A percentile compares a stretch with the other conserved stretches of the same genome.
Evolutionary conservation across 2,888 invertebrate genomes (phyloP).

Genomic region (Homarus gammarus): DNA sequence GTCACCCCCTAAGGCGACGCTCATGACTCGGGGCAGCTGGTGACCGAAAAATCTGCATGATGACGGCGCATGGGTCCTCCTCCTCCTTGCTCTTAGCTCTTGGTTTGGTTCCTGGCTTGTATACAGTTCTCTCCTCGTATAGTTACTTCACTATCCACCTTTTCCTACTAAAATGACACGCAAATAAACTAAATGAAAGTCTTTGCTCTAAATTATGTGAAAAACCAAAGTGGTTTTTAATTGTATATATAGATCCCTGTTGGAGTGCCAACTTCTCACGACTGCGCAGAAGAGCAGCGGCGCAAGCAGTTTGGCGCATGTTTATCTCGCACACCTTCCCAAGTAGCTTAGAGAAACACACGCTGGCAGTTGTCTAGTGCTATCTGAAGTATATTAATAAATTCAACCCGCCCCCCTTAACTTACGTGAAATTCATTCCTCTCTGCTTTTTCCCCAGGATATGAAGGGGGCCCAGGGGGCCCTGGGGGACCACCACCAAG

Average conservation of each 20-base stretch:
- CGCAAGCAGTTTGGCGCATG: conserved; percentile 55
- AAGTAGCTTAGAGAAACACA: not conserved
- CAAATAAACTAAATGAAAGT: conserved; percentile 32
- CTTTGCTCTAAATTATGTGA: conserved; percentile 25
- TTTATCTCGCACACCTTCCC: conserved; percentile 53
- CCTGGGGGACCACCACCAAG: conserved; percentile 70
- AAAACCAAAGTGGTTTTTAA: conserved; percentile 39
- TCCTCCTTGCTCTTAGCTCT: conserved; percentile 3
- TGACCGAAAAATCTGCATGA: not conserved
- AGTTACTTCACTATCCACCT: not conserved
- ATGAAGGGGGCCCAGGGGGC: conserved; percentile 70
- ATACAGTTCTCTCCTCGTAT: not conserved
- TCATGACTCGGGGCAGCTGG: not conserved
- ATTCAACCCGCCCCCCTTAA: not conserved
- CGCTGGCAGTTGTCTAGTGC: conserved; percentile 24
- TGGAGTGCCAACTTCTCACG: conserved; percentile 39
- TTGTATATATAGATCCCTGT: conserved; percentile 50
- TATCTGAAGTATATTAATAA: conserved; percentile 16
- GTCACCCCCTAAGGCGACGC: not conserved
- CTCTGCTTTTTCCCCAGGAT: conserved; percentile 62
- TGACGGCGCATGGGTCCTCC: not conserved
- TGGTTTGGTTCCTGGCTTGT: conserved; percentile 12
- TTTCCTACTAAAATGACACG: conserved; percentile 34
- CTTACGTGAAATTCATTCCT: conserved; percentile 4
- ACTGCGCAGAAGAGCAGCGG: conserved; percentile 44